These are phyloP conservation scores for Dromococcyx pavoninus DNA, from an alignment of 2,797 vertebrate species.

Conservation along the genomic window DNA sequence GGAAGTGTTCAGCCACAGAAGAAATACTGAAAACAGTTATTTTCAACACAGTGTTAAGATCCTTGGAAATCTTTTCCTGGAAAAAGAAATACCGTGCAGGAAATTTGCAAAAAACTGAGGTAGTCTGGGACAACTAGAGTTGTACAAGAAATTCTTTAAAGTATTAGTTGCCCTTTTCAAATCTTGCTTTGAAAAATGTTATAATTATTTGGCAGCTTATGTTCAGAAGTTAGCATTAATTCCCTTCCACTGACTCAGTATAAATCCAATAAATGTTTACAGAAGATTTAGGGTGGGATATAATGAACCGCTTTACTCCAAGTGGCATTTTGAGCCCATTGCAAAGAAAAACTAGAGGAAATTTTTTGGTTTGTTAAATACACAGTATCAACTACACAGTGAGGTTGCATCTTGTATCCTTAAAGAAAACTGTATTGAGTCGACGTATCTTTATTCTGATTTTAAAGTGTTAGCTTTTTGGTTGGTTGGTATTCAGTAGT, in stretches of 20 bases:
- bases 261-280: neutral
- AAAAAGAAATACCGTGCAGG: neutral
- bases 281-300: neutral
- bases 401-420: fast-evolving
- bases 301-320: neutral
- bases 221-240: neutral
- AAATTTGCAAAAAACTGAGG: neutral
- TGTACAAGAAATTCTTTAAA: neutral
- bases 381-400: fast-evolving
- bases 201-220: neutral
- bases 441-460: neutral
- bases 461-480: neutral
- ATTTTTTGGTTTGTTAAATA: neutral
- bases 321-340: neutral
- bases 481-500: neutral
- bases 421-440: neutral
- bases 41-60: neutral
- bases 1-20: neutral
- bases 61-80: neutral
- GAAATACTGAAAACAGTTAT: neutral
- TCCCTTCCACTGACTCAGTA: neutral
- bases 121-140: neutral
- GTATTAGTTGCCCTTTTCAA: neutral
- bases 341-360: neutral
- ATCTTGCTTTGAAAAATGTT: neutral